Percentiles rank a stretch among this genome's conserved stretches.
Conservation (phyloP, 2,113 vertebrate genomes). For the Lophotis ruficrista region DNA sequence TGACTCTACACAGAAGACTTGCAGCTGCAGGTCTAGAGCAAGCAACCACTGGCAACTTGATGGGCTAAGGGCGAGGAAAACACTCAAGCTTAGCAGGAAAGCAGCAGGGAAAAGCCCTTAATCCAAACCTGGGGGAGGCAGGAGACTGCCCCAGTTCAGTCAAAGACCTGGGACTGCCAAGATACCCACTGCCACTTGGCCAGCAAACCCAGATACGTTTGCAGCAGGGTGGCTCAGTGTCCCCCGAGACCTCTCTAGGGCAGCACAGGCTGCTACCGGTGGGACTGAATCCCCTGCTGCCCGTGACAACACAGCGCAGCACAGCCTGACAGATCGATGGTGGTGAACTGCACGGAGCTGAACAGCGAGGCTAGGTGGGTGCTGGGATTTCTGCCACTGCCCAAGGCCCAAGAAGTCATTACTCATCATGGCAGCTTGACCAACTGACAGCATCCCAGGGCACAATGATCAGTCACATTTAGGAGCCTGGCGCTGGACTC, state of each 20-base stretch:
- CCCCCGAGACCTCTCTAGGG: background rate
- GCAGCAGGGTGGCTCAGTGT: background rate
- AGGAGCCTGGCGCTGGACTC: background rate
- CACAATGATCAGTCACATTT: conserved; percentile 22
- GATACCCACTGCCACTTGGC: background rate
- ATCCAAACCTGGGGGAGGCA: background rate
- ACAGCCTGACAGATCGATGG: background rate
- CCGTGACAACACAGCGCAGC: background rate
- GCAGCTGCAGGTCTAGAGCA: background rate
- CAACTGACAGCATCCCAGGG: conserved; percentile 27
- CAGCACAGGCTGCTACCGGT: background rate
- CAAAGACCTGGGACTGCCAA: background rate
- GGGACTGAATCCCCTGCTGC: conserved; percentile 34
- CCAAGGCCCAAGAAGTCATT: conserved; percentile 46
- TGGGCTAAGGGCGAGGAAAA: background rate
- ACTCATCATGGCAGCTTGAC: background rate
- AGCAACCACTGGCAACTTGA: background rate
- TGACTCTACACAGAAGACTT: background rate
- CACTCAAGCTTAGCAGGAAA: background rate
- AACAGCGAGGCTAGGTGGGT: background rate
- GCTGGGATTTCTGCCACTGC: conserved; percentile 29
- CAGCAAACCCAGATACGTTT: background rate
- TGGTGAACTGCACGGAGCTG: background rate
- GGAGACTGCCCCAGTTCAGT: background rate
- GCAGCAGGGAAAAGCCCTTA: background rate